phyloP scores from a whole-genome alignment of 2,113 vertebrate genomes.

The Eurystomus gularis region DNA sequence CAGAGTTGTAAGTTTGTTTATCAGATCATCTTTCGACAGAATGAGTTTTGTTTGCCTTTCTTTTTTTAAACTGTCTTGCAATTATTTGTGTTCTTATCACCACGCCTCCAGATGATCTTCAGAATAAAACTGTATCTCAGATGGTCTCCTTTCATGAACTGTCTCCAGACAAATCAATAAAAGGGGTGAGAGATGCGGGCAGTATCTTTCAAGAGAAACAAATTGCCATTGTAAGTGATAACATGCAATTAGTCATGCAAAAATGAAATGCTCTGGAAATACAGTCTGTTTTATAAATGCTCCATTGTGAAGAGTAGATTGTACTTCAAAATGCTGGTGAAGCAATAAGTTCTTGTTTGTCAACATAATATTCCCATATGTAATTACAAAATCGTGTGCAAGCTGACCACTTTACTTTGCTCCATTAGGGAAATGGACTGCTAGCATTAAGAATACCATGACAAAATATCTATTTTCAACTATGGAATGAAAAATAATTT shows the following conservation, averaged over 20 bases:
- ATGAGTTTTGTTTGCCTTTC: neutral
- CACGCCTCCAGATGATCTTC: neutral
- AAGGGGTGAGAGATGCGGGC: neutral
- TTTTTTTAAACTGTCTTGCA: neutral
- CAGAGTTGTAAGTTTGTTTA: neutral
- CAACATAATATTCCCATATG: slow-evolving; percentile 29
- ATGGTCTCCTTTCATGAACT: neutral
- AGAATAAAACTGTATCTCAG: neutral
- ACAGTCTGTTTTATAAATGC: neutral
- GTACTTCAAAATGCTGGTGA: slow-evolving; percentile 16
- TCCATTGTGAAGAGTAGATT: neutral
- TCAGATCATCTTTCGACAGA: neutral
- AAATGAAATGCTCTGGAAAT: slow-evolving; percentile 30
- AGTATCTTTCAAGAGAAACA: slow-evolving; percentile 9
- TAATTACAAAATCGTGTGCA: slow-evolving; percentile 11
- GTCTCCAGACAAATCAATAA: slow-evolving; percentile 10
- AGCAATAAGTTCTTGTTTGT: slow-evolving; percentile 45
- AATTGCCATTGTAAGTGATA: slow-evolving; percentile 9
- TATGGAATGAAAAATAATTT: neutral
- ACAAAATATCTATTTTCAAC: neutral
- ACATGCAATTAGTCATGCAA: slow-evolving; percentile 40
- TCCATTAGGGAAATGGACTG: slow-evolving; percentile 21
- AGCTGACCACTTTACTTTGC: neutral
- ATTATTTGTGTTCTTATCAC: neutral
- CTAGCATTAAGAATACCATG: neutral